Evolutionary conservation across 2,888 invertebrate genomes (phyloP), one percentile per base, ranked within the genome.

Genomic region (Craniophora ligustri): DNA sequence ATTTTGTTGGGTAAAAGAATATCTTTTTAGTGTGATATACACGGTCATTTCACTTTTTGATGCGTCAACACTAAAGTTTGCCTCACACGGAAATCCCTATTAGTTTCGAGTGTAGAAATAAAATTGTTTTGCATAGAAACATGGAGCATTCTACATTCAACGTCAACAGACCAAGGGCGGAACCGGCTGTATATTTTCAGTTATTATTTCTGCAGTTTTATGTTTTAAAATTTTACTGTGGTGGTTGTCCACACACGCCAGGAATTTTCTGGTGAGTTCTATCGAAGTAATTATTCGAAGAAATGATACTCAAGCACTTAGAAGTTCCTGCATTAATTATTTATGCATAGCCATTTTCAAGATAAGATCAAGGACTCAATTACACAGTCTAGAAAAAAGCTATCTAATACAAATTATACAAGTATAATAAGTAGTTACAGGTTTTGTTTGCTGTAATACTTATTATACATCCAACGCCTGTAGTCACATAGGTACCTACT

Each of bases 1-100:
- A n/a, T n/a, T n/a, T n/a, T n/a, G n/a, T n/a, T n/a, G n/a, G n/a
- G n/a, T n/a, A n/a, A n/a, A n/a, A n/a, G n/a, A n/a, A n/a, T n/a
- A n/a, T n/a, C n/a, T n/a, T n/a, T n/a, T n/a, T n/a, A n/a, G n/a
- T n/a, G n/a, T n/a, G n/a, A n/a, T n/a, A n/a, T n/a, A n/a, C n/a
- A n/a, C n/a, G n/a, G 26, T 26, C n/a, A 21, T 26, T 26, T 26
- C 1, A n/a, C 26, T 26, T 35, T 42, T 28, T 11, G 11, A 28
- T 35, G 15, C 11, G 67, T 44, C 50, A 68, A 65, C 69, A 62
- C 69, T 32, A 13, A 18, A 10, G 11, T 10, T 15, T 47, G 26
- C 13, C 1, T 28, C 18, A 4, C 11, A 28, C n/a, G 64, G 64
- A 57, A 66, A 51, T 66, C 65, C 65, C 65, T n/a, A 21, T n/a